These are phyloP conservation scores for Pangasianodon hypophthalmus DNA, from an alignment of 2,113 vertebrate genomes.

Conservation along the genomic window DNA sequence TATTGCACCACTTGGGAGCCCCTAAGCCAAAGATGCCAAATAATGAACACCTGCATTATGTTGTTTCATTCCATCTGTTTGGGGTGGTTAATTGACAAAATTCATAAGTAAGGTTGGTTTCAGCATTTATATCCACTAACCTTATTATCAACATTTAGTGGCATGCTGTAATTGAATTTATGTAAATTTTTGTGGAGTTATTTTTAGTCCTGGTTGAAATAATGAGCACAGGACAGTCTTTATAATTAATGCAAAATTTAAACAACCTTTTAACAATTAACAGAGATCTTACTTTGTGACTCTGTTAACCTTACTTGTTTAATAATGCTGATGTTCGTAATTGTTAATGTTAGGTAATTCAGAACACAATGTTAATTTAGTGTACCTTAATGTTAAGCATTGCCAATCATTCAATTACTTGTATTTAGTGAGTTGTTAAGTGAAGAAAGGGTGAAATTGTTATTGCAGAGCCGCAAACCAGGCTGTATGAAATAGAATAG, in stretches of 20 bases:
- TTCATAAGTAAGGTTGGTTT: no score
- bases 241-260: neutral
- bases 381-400: no score
- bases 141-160: no score
- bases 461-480: neutral
- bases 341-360: neutral
- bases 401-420: neutral
- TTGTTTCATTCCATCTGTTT: neutral
- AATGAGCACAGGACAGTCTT: neutral
- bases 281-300: neutral
- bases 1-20: neutral
- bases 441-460: neutral
- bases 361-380: neutral
- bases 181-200: neutral
- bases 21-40: neutral
- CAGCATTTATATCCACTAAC: no score
- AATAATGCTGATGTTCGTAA: neutral
- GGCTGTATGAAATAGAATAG: neutral
- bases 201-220: neutral
- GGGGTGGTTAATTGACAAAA: neutral
- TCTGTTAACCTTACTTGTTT: neutral
- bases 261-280: neutral
- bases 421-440: neutral
- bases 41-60: neutral
- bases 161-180: no score